Evolutionary conservation across 2,888 invertebrate genomes (phyloP), one percentile per base, ranked within the genome.

Genomic region (Podotricha telesiphe): DNA sequence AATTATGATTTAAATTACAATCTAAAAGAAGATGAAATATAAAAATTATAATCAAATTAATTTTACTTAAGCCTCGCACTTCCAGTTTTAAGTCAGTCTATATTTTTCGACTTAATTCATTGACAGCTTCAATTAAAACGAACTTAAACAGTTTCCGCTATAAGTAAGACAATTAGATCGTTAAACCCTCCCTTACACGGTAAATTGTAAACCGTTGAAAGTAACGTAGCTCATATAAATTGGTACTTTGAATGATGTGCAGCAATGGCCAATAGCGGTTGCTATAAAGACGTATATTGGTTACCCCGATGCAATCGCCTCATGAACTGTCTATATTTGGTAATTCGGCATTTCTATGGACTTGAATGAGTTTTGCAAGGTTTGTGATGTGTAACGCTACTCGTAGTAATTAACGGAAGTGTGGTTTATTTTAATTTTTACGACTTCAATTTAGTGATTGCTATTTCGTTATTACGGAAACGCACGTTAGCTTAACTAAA

Each of bases 101-200:
- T 45, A 55, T 70, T 72, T 51, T 56, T 65, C 22, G 56, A 65
- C 47, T 70, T 59, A 76, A 76, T 77, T 79, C 82, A 84, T 86
- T 86, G 86, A 87, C 86, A 85, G 80, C 84, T 86, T 86, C 83
- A 83, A 82, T 85, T 83, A 86, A 86, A 85, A 82, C 79, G 79
- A 80, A 76, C 77, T 78, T 80, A 78, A 83, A 80, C 81, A 79
- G 74, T 70, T 74, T 76, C 58, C 37, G 62, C 69, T 47, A 65
- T 69, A 67, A 72, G 66, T 68, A 74, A 79, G 77, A 77, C 76
- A 77, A 79, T 77, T 76, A 77, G 80, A 75, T 81, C 81, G 81
- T 85, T 85, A 83, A 76, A 75, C 70, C 63, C 68, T 42, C 68
- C 65, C 70, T 47, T 55, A 58, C 28, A 28, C 62, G 65, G 53